Percentiles rank a stretch among this genome's conserved stretches.
Evolutionary conservation across 2,113 vertebrate species (phyloP).

Genomic region (Menidia beryllina): DNA sequence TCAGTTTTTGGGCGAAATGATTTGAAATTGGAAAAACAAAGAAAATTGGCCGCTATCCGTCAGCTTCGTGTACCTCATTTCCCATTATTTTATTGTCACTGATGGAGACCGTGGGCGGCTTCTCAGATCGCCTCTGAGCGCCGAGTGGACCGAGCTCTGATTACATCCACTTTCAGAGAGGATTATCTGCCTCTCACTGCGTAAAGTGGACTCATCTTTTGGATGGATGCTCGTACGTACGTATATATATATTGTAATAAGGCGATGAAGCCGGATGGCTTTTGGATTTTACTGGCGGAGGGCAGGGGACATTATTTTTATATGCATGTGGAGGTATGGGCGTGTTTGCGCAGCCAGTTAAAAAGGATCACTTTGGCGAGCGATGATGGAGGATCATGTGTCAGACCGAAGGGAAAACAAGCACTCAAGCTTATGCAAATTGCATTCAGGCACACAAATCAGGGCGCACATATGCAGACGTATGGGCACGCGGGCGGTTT

Average conservation of each 20-base stretch:
- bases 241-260: conserved; percentile 43
- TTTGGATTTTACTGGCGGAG: conserved; percentile 9
- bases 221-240: conserved; percentile 20
- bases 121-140: conserved; percentile 52
- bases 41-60: conserved; percentile 18
- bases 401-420: conserved; percentile 23
- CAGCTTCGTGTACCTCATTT: conserved; percentile 18
- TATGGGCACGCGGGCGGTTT: conserved; percentile 16
- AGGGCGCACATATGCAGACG: conserved; percentile 7
- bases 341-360: conserved; percentile 6
- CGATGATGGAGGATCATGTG: conserved; percentile 7
- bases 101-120: conserved; percentile 59
- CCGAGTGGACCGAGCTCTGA: conserved; percentile 66
- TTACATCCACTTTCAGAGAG: conserved; percentile 66
- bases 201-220: conserved; percentile 45
- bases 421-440: conserved; percentile 14
- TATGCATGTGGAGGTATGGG: conserved; percentile 30
- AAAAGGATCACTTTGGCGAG: conserved; percentile 39
- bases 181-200: conserved; percentile 56
- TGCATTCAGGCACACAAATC: conserved; percentile 8
- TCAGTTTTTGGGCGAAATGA: conserved; percentile 13
- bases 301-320: conserved; percentile 3
- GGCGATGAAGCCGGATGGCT: conserved; percentile 5
- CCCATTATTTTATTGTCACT: conserved; percentile 17
- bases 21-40: conserved; percentile 20